Evolutionary conservation across 2,113 vertebrate genomes (phyloP), one percentile per base, ranked within the genome.

Genomic region (Thalassoma bifasciatum): DNA sequence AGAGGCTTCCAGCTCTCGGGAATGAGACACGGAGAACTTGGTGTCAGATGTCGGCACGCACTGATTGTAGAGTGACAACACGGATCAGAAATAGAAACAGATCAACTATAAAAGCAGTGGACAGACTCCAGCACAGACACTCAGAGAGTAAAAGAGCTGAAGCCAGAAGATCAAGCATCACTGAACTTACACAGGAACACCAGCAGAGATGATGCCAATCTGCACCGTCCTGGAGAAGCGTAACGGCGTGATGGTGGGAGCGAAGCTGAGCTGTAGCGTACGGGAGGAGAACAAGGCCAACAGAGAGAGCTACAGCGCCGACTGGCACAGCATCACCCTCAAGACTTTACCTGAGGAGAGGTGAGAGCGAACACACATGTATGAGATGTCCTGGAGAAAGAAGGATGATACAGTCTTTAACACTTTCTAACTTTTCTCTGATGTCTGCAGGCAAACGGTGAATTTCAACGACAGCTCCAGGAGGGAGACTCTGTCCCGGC

Each of bases 271-370:
- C 91, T 96, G 96, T 70, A 91, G 53, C 0, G 77, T 97, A 10
- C 86, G 85, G 0, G 97, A 98, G 91, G 93, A 94, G 69, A 94
- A 97, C 78, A 57, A 3, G 5, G 85, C 84, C 0, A 81, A 92
- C 19, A 88, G 54, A 8, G 96, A 98, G 83, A 95, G 93, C 87
- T 98, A 97, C 92, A 94, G 81, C 0, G 96, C 96, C 0, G 94
- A 97, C 64, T 98, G 97, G 97, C 60, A 91, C 61, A 96, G 95
- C 37, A 47, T 96, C 77, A 88, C 76, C 4, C 86, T 97, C 85
- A 93, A 84, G 63, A 92, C 94, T 3, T 90, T 88, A 70, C 94
- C 95, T 0, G 93, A 97, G 82, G 94, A 97, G 7, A 91, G 95
- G 96, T 97, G 84, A 95, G 95, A 69, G 19, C 24, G 40, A n/a